A percentile compares a stretch with the other conserved stretches of the same genome.
phyloP scores from a whole-genome alignment of 2,888 invertebrate genomes.

The Ceriagrion tenellum region DNA sequence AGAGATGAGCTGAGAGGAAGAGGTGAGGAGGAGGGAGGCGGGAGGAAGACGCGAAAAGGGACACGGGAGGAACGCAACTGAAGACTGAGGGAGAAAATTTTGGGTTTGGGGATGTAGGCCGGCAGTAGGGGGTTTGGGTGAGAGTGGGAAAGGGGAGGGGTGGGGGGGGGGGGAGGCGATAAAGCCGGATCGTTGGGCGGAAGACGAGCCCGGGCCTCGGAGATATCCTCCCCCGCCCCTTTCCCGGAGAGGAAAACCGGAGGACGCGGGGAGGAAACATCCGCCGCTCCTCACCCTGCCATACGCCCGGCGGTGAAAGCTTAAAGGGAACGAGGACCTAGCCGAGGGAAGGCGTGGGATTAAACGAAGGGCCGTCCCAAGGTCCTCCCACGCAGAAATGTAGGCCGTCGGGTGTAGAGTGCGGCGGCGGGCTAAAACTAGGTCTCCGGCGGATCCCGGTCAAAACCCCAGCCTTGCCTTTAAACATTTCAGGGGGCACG shows the following conservation, averaged over 20 bases:
- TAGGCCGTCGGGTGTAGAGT: neutral
- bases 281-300: neutral
- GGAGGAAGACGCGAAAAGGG: too few species aligned
- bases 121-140: neutral
- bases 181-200: conserved; percentile 35
- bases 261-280: neutral
- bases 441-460: neutral
- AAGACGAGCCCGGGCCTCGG: conserved; percentile 10
- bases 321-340: neutral
- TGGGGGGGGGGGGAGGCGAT: neutral
- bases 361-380: neutral
- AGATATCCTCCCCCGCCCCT: neutral
- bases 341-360: neutral
- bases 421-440: neutral
- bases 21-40: neutral
- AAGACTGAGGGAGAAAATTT: neutral
- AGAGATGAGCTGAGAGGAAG: neutral
- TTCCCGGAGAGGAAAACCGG: neutral
- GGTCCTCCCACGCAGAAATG: neutral
- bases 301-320: conserved; percentile 26
- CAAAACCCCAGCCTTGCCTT: neutral
- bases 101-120: neutral
- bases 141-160: neutral
- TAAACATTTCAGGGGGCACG: neutral
- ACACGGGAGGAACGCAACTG: neutral